Conservation (phyloP, 2,797 vertebrate genomes). For the Triplophysa bombifrons region DNA sequence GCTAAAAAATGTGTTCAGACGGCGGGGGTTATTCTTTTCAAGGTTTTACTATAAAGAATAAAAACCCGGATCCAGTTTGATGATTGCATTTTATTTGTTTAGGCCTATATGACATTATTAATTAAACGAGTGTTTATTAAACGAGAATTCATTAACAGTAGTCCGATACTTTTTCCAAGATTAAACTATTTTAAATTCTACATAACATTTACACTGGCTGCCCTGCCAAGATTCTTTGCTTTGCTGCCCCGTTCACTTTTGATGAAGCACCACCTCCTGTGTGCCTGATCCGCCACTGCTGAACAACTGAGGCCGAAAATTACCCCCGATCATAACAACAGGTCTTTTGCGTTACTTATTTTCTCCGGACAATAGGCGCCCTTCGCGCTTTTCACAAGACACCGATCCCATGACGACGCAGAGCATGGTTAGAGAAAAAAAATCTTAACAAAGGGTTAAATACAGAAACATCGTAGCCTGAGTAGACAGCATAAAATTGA, state of each 20-base stretch:
- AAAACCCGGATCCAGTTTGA: not conserved
- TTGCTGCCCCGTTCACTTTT: constrained; percentile 50
- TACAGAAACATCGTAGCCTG: not conserved
- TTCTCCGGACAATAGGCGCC: constrained; percentile 65
- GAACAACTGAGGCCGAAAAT: constrained; percentile 69
- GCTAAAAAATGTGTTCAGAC: not conserved
- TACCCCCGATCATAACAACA: constrained; percentile 78
- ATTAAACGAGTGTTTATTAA: not conserved
- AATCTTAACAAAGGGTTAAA: constrained; percentile 16
- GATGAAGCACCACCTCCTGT: constrained; percentile 70
- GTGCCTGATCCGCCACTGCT: constrained; percentile 72
- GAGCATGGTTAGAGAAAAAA: constrained; percentile 6
- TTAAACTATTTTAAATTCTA: not conserved
- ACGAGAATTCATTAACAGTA: not conserved
- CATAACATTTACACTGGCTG: constrained; percentile 11
- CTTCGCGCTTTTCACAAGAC: constrained; percentile 60
- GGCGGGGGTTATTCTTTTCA: not conserved
- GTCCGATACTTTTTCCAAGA: not conserved
- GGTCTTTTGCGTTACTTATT: constrained; percentile 69
- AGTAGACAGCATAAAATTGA: not conserved
- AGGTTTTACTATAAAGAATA: not conserved
- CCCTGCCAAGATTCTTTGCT: constrained; percentile 42
- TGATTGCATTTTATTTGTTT: not conserved
- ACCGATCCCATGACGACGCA: constrained; percentile 58
- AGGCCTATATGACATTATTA: too few relatives aligned